A percentile compares a stretch with the other conserved stretches of the same genome.
These are phyloP conservation scores for Chionodraco myersi DNA, from an alignment of 2,113 vertebrate genomes.

Conservation along the genomic window DNA sequence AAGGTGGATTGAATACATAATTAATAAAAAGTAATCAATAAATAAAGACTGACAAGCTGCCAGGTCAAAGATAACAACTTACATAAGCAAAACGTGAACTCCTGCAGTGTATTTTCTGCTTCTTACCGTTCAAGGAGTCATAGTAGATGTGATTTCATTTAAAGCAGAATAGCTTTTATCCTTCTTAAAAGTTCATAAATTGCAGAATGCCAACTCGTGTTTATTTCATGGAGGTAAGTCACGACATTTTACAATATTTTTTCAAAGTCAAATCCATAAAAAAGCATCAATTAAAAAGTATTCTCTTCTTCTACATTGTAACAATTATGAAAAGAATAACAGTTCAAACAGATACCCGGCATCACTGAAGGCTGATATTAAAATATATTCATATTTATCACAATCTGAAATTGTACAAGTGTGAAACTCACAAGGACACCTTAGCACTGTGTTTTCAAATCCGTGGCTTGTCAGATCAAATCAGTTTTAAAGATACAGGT, in stretches of 20 bases:
- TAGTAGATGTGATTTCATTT: slow-evolving; percentile 16
- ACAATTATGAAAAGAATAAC: background rate
- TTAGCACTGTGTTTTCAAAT: background rate
- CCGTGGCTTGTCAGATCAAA: background rate
- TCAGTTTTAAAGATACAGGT: background rate
- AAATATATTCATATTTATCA: background rate
- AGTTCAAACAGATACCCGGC: background rate
- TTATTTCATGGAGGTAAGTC: background rate
- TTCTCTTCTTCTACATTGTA: background rate
- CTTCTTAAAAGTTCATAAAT: background rate
- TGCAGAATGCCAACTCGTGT: slow-evolving; percentile 4
- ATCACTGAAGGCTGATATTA: slow-evolving; percentile 1
- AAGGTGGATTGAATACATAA: background rate
- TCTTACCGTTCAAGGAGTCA: slow-evolving; percentile 1
- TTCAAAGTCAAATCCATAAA: background rate
- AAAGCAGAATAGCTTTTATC: slow-evolving; percentile 13
- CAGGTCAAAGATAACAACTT: slow-evolving; percentile 5
- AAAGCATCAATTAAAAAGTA: slow-evolving; percentile 16
- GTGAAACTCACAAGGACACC: background rate
- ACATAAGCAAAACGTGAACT: background rate
- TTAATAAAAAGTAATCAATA: slow-evolving; percentile 13
- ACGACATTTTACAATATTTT: slow-evolving; percentile 17
- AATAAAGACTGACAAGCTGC: slow-evolving; percentile 3
- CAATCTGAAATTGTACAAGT: background rate
- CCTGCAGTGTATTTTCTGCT: background rate